Conservation (phyloP, 1,140 invertebrate species). For the Drosophila sproati region DNA sequence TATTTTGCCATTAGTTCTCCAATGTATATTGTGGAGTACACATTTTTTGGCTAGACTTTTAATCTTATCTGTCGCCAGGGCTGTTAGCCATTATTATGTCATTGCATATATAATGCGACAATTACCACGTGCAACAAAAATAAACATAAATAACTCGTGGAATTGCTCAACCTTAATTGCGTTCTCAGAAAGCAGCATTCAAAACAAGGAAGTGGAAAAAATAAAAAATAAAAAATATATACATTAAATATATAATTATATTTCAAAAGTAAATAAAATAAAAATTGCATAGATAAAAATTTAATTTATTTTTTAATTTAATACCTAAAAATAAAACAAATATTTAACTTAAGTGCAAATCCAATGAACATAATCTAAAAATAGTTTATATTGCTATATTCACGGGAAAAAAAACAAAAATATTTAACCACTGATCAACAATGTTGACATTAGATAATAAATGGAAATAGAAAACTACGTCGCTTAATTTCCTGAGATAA, state of each 20-base stretch:
- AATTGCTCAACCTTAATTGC: slow-evolving; percentile 37
- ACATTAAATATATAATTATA: no score
- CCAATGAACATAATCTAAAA: not conserved
- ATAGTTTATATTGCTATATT: not conserved
- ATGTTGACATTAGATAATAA: slow-evolving; percentile 38
- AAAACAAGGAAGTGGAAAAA: no score
- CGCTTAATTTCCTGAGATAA: slow-evolving; percentile 28
- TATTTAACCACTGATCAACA: not conserved
- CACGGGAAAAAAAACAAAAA: not conserved
- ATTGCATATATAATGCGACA: slow-evolving; percentile 31
- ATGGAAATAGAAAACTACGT: slow-evolving; percentile 28
- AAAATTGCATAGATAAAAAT: no score
- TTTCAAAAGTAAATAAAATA: no score
- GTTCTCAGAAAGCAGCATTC: not conserved
- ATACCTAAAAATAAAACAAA: not conserved
- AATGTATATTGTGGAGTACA: not conserved
- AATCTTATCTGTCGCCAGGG: slow-evolving; percentile 27
- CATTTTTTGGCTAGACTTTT: not conserved
- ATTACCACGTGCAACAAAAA: slow-evolving; percentile 19
- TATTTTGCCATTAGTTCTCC: slow-evolving; percentile 1
- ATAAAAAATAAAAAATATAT: no score
- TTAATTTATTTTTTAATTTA: no score
- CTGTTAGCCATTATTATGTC: slow-evolving; percentile 16
- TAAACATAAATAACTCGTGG: slow-evolving; percentile 1
- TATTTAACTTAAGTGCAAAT: not conserved